Conservation (phyloP, 1,140 invertebrate species). For the Elysia chlorotica region DNA sequence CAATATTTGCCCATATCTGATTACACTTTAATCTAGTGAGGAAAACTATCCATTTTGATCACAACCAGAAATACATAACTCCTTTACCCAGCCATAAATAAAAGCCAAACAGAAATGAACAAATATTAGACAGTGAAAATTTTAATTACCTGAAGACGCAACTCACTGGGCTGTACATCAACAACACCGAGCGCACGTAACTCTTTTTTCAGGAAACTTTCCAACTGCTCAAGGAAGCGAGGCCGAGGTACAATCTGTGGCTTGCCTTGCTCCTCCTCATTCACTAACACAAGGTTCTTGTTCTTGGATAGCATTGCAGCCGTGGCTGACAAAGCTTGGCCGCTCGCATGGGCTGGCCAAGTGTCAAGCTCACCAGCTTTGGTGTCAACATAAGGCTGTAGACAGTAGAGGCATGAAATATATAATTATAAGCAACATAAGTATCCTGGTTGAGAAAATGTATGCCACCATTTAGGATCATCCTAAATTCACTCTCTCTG, state of each 20-base stretch:
- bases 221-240: constrained; percentile 60
- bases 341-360: constrained; percentile 62
- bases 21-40: too few species aligned
- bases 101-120: too few species aligned
- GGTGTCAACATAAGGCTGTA: constrained; percentile 57
- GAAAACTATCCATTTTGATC: too few species aligned
- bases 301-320: constrained; percentile 52
- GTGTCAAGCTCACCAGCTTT: constrained; percentile 58
- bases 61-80: too few species aligned
- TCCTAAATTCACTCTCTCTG: neutral
- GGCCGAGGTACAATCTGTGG: constrained; percentile 58
- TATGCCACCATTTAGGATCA: neutral
- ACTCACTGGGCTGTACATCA: constrained; percentile 55
- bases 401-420: neutral
- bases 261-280: constrained; percentile 55
- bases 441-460: neutral
- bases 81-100: too few species aligned
- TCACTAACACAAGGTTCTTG: constrained; percentile 55
- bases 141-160: constrained; percentile 55
- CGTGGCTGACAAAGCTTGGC: constrained; percentile 39
- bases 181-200: constrained; percentile 53
- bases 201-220: constrained; percentile 60
- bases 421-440: neutral
- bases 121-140: too few species aligned
- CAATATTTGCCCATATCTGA: too few species aligned